phyloP scores from a whole-genome alignment of 1,140 invertebrate species.

The Cecropterus lyciades region DNA sequence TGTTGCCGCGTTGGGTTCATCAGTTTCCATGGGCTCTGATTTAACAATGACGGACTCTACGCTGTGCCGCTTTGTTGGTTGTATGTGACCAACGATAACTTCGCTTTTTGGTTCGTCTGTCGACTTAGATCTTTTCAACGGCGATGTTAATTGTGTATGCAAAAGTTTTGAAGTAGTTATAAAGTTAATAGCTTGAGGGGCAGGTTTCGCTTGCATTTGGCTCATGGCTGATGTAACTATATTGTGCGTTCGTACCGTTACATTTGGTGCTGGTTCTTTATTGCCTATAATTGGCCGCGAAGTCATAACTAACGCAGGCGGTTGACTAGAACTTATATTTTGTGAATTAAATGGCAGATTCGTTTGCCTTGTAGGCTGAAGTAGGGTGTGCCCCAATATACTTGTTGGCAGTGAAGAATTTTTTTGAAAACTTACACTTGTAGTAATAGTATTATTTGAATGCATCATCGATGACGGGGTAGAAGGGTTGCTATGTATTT shows the following conservation, averaged over 20 bases:
- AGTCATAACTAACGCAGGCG: conserved; percentile 82
- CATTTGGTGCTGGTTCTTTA: conserved; percentile 74
- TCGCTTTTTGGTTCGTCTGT: conserved; percentile 84
- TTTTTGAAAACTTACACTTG: conserved; percentile 72
- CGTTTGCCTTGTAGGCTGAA: conserved; percentile 76
- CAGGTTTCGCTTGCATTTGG: conserved; percentile 65
- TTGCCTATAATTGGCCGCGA: conserved; percentile 71
- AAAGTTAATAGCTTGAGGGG: conserved; percentile 69
- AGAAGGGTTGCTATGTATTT: conserved; percentile 73
- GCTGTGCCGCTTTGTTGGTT: conserved; percentile 79
- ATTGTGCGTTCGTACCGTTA: conserved; percentile 74
- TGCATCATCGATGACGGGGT: conserved; percentile 63
- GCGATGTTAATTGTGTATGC: conserved; percentile 85
- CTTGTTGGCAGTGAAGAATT: conserved; percentile 70
- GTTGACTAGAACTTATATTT: conserved; percentile 80
- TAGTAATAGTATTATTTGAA: conserved; percentile 70
- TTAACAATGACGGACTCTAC: conserved; percentile 82
- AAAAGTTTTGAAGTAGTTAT: conserved; percentile 81
- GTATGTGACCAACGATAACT: conserved; percentile 77
- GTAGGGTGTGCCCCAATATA: conserved; percentile 78
- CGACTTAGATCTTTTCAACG: conserved; percentile 82
- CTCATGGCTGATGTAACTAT: conserved; percentile 65
- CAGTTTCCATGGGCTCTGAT: conserved; percentile 81
- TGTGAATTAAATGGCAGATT: conserved; percentile 81
- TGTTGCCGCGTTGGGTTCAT: conserved; percentile 59